Base-by-base conservation (phyloP, 2,797 vertebrate species). In the Mallotus villosus region DNA sequence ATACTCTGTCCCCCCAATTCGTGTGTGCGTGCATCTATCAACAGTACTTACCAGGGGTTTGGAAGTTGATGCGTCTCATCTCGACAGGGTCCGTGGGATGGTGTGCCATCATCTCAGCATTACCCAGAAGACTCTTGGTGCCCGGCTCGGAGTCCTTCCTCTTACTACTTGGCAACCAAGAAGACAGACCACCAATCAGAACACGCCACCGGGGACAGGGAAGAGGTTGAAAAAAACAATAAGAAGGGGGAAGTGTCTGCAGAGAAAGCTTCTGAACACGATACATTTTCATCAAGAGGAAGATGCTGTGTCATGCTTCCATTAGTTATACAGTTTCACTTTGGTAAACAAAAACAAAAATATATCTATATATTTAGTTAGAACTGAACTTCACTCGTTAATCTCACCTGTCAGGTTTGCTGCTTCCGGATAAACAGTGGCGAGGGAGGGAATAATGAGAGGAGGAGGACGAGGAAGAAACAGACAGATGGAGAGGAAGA, bases 21-120 rank as follows among this genome's bases (percentile, higher is more conserved):
- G 51, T 53, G 51, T 53, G 51, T 53, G 37, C 2, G 32, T 34
- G 32, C 32, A 34, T 34, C 32, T 34, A 6, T 34, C 32, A 5
- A 34, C 32, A 5, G 80, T 75, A 66, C 87, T 25, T 92, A 96
- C 97, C 97, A 77, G 97, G 97, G 0, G 97, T 99, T 93, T 99
- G 97, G 93, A 99, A 99, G 92, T 99, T 98, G 82, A 99, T 98
- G 79, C 97, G 93, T 21, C 97, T 94, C 97, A 99, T 97, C 85
- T 98, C 97, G 81, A 99, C 97, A 0, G 97, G 97, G 87, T 99
- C 97, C 21, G 97, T 98, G 0, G 97, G 96, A 87, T 98, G 96
- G 83, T 99, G 96, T 2, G 97, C 95, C 78, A 97, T 90, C 71
- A 97, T 96, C 77, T 98, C 97, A 0, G 95, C 95, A 0, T 98